Base-by-base conservation (phyloP, 2,888 invertebrate species). In the Netelia virgata region DNA sequence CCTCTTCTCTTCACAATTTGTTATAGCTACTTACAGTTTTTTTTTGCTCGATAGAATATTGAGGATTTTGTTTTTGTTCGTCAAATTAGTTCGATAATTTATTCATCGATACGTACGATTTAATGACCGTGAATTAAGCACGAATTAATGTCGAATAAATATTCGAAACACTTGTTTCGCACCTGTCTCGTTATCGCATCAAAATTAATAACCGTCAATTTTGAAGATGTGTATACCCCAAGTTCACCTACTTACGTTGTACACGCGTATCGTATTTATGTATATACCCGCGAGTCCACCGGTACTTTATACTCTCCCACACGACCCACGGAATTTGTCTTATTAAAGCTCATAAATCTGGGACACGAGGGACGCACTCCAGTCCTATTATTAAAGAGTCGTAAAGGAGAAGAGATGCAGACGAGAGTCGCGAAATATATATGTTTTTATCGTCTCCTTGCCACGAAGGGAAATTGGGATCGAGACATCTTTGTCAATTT, bases 361-460 rank as follows among this genome's bases (percentile, higher is more conserved):
- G 50, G 20, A 36, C 76, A 53, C 76, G 70, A 76, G 57, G 43
- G 47, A 47, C 47, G 47, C 53, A 28, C 20, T 23, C 23, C 64
- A 47, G 53, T 77, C 16, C 73, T 73, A 68, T 82, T 77, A 82
- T 82, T 73, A 77, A 83, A 77, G 53, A n/a, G 55, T 68, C 82
- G 57, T 83, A 63, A 83, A 77, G 43, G 23, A 20, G 20, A n/a
- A 28, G 28, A 28, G 57, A 9, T 41, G 57, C 36, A 41, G 73
- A 28, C 28, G 28, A 23, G 66, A 69, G 41, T 70, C 69, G 77
- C 53, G 28, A 53, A 69, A 47, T 78, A 47, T 73, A 72, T 78
- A 47, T 73, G 66, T 66, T 72, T 73, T 57, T 72, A 72, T 14
- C 16, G 23, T 55, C 70, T 70, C 53, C 6, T 14, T 6, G n/a